phyloP scores from a whole-genome alignment of 2,888 invertebrate genomes.

The Xestia ashworthii region DNA sequence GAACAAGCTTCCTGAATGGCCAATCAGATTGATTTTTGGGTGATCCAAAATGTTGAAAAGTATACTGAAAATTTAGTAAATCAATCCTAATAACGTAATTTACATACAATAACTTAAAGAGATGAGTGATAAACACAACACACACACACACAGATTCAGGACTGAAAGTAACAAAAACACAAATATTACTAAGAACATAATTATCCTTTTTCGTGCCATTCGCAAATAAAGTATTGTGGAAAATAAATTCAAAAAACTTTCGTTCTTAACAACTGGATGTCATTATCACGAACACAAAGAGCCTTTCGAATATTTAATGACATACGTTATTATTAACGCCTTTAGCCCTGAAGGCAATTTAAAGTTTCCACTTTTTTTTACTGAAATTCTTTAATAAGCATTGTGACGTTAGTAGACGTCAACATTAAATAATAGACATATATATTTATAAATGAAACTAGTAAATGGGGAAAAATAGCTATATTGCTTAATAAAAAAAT shows the following conservation, averaged over 20 bases:
- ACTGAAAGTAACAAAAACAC: conserved; percentile 32
- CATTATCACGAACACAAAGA: conserved; percentile 34
- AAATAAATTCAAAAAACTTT: conserved; percentile 27
- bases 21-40: background rate
- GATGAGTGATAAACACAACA: background rate
- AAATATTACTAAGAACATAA: conserved; percentile 22
- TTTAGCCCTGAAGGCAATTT: conserved; percentile 15
- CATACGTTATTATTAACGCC: conserved; percentile 29
- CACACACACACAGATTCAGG: background rate
- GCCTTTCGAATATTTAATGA: conserved; percentile 40
- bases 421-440: too few relatives aligned
- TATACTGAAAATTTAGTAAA: background rate
- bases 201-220: conserved; percentile 3
- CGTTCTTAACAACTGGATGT: conserved; percentile 37
- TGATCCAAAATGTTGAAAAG: background rate
- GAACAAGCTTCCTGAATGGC: background rate
- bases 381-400: background rate
- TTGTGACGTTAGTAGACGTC: too few relatives aligned
- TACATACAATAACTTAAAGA: background rate
- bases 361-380: background rate
- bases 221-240: conserved; percentile 14
- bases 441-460: too few relatives aligned
- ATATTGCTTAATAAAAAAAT: too few relatives aligned
- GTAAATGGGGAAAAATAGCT: too few relatives aligned
- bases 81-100: too few relatives aligned